A percentile compares a stretch with the other conserved stretches of the same genome.
These are phyloP conservation scores for Scarus forsteni DNA, from an alignment of 2,797 vertebrate genomes.

Conservation along the genomic window DNA sequence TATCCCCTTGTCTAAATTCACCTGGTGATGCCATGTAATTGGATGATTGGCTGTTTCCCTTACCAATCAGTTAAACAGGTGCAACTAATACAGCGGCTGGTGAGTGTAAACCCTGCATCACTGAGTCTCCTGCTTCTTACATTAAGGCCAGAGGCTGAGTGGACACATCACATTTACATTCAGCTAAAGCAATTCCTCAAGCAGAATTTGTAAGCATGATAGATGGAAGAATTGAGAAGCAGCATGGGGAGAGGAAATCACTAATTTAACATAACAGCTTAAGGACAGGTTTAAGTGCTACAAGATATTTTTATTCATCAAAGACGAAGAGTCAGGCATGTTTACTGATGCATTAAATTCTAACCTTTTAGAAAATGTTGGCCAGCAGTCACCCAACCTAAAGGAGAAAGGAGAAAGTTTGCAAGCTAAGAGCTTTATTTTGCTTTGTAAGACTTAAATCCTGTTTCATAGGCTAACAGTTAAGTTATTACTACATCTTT, in stretches of 20 bases:
- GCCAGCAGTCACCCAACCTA: not conserved
- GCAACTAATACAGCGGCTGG: too few species aligned
- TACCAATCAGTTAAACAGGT: too few species aligned
- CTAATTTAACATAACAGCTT: constrained; percentile 57
- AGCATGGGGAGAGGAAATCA: constrained; percentile 5
- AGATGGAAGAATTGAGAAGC: constrained; percentile 20
- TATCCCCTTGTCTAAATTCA: too few species aligned
- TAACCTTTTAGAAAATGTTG: constrained; percentile 12
- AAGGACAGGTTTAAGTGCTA: constrained; percentile 52
- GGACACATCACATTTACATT: constrained; percentile 14
- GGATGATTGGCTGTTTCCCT: too few species aligned
- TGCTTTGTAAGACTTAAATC: constrained; percentile 43
- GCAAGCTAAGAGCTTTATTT: constrained; percentile 13
- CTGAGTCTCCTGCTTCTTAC: too few species aligned
- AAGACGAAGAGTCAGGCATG: constrained; percentile 22
- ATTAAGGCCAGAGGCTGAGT: not conserved
- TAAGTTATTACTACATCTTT: constrained; percentile 49
- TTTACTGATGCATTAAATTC: constrained; percentile 37
- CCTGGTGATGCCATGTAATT: too few species aligned
- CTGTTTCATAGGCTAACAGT: constrained; percentile 37
- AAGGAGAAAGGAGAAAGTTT: not conserved
- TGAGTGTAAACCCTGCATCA: too few species aligned
- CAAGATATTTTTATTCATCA: constrained; percentile 46
- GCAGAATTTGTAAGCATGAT: constrained; percentile 15
- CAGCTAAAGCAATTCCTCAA: constrained; percentile 14